Evolutionary conservation across 1,140 invertebrate genomes (phyloP).

Genomic region (Heliconius nattereri): DNA sequence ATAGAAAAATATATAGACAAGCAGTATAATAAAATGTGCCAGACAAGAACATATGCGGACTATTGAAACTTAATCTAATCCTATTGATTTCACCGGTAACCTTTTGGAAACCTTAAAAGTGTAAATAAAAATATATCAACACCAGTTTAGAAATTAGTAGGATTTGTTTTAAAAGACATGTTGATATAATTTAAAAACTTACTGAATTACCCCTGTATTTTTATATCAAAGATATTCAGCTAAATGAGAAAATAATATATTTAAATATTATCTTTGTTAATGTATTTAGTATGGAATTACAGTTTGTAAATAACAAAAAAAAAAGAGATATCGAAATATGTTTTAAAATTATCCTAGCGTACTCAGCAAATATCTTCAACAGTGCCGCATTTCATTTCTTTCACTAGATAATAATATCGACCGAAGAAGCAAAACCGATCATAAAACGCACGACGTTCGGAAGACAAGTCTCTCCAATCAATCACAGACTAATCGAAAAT

Average conservation of each 20-base stretch:
- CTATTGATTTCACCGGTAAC: not conserved
- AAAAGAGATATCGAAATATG: not conserved
- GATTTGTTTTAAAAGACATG: too few relatives aligned
- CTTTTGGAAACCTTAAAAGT: not conserved
- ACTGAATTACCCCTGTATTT: too few relatives aligned
- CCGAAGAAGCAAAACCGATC: conserved; percentile 69
- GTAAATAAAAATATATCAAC: too few relatives aligned
- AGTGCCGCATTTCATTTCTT: conserved; percentile 15
- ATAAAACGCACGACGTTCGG: conserved; percentile 73
- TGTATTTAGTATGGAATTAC: too few relatives aligned
- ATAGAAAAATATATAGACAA: too few relatives aligned
- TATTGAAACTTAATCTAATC: not conserved
- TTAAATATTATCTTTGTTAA: too few relatives aligned
- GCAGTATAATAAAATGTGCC: too few relatives aligned
- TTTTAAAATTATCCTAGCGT: not conserved
- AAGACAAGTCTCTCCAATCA: conserved; percentile 74
- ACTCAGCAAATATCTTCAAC: not conserved
- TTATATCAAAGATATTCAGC: too few relatives aligned
- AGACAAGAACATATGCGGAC: not conserved
- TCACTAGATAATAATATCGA: conserved; percentile 31
- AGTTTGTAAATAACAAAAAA: too few relatives aligned
- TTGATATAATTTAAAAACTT: too few relatives aligned
- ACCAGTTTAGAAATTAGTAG: too few relatives aligned
- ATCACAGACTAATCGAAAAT: conserved; percentile 80
- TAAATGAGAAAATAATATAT: too few relatives aligned